Conservation (phyloP, 1,140 invertebrate genomes). For the Drosophila sp. region DNA sequence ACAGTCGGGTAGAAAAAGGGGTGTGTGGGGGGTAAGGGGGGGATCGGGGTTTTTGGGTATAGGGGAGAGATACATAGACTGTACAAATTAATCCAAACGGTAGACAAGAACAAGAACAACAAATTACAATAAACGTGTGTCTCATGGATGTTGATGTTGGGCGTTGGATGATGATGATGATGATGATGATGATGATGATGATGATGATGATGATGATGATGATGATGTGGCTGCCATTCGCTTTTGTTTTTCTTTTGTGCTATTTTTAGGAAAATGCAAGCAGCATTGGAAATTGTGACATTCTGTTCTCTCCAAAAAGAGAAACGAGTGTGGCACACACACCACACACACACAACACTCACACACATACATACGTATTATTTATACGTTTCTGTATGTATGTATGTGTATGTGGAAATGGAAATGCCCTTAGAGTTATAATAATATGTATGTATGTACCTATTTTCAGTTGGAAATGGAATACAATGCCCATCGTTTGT, state of each 20-base stretch:
- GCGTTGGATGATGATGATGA: constrained; percentile 12
- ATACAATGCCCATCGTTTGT: constrained; percentile 9
- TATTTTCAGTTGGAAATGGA: neutral
- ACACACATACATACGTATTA: constrained; percentile 17
- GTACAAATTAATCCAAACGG: constrained; percentile 77
- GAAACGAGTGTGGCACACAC: neutral
- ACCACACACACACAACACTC: constrained; percentile 5
- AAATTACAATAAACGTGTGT: constrained; percentile 70
- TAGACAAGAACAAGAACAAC: constrained; percentile 57
- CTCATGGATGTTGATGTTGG: constrained; percentile 33
- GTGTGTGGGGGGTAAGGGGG: constrained; percentile 8
- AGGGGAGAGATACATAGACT: constrained; percentile 32
- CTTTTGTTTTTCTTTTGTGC: constrained; percentile 49
- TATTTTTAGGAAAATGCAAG: constrained; percentile 61
- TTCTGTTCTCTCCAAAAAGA: constrained; percentile 47
- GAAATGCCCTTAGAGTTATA: constrained; percentile 15
- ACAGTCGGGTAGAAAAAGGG: constrained; percentile 5
- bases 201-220: constrained; percentile 17
- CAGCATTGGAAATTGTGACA: constrained; percentile 72
- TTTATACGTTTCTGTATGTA: constrained; percentile 1
- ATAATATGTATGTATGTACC: neutral
- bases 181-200: constrained; percentile 28
- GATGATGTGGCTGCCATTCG: constrained; percentile 22
- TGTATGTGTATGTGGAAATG: constrained; percentile 11
- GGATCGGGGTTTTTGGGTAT: too few relatives aligned